Evolutionary conservation across 2,113 vertebrate genomes (phyloP).

Genomic region (Lophotis ruficrista): DNA sequence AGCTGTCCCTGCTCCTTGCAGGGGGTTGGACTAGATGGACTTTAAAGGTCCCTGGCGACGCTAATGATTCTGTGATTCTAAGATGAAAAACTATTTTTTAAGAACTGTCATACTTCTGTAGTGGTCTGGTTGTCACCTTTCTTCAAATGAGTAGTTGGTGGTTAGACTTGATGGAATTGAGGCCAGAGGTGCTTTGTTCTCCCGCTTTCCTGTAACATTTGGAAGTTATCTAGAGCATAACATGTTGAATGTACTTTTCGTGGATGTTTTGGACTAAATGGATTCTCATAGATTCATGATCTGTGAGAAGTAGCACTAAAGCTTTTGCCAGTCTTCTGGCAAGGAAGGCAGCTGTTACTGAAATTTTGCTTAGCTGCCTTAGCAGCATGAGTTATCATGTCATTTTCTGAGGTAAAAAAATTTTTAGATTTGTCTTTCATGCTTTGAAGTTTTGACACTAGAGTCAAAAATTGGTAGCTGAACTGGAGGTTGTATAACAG

Average conservation of each 20-base stretch:
- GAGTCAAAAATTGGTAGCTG: neutral
- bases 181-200: neutral
- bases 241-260: neutral
- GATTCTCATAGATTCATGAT: neutral
- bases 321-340: neutral
- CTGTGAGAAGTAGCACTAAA: neutral
- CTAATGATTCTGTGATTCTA: too few relatives aligned
- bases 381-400: neutral
- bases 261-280: neutral
- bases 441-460: neutral
- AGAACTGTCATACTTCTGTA: neutral
- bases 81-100: neutral
- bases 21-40: too few relatives aligned
- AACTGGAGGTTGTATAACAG: neutral
- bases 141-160: neutral
- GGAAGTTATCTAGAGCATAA: neutral
- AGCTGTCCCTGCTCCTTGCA: too few relatives aligned
- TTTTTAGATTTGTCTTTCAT: neutral
- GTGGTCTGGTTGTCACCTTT: neutral
- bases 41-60: too few relatives aligned
- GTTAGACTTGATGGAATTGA: neutral
- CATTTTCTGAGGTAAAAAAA: neutral
- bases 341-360: neutral
- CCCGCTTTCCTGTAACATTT: neutral
- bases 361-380: neutral